phyloP scores from a whole-genome alignment of 2,797 vertebrate genomes.

The Myotis myotis region DNA sequence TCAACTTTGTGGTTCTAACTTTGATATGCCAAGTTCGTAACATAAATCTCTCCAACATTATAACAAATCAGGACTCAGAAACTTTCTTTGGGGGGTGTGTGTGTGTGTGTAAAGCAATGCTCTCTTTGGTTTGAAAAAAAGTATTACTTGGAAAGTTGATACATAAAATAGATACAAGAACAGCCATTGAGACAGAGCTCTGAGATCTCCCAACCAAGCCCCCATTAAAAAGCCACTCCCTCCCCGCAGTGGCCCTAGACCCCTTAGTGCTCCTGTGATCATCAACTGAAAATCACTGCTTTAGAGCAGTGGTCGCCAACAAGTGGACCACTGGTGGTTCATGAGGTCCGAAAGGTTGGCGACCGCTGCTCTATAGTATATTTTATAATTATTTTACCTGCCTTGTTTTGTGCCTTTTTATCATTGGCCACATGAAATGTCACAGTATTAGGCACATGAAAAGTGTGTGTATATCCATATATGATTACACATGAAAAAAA shows the following conservation, averaged over 20 bases:
- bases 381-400: neutral
- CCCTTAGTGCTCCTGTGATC: neutral
- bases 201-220: neutral
- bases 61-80: constrained; percentile 10
- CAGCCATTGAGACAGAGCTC: neutral
- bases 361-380: neutral
- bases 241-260: neutral
- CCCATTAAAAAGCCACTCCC: neutral
- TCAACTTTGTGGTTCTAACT: neutral
- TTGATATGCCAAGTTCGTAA: neutral
- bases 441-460: neutral
- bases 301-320: neutral
- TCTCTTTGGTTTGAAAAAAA: neutral
- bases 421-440: neutral
- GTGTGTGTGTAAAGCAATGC: neutral
- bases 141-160: neutral
- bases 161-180: constrained; percentile 7
- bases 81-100: neutral
- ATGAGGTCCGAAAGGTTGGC: too few relatives aligned
- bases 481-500: neutral
- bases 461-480: neutral
- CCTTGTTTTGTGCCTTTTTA: neutral
- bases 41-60: neutral
- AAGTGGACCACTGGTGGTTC: too few relatives aligned
- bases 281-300: neutral